These are phyloP conservation scores for Stratiomys singularior DNA, from an alignment of 2,888 invertebrate species.

Conservation along the genomic window DNA sequence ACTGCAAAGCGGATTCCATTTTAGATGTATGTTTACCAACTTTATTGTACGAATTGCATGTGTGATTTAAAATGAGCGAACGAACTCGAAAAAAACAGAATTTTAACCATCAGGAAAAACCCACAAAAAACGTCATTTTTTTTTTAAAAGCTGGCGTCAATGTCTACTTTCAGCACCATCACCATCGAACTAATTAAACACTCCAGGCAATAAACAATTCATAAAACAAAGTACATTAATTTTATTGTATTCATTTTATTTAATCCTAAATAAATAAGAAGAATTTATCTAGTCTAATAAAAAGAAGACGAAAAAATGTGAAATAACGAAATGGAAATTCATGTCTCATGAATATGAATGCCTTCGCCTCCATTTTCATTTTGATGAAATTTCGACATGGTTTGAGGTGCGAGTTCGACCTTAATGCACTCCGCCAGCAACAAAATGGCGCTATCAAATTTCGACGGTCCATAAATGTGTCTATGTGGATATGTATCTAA, in stretches of 20 bases:
- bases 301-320: too few species aligned
- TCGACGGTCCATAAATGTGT: not conserved
- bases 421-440: not conserved
- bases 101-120: slow-evolving; percentile 9
- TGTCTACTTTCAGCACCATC: not conserved
- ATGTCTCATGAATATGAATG: slow-evolving; percentile 15
- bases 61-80: not conserved
- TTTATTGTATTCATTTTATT: slow-evolving; percentile 15
- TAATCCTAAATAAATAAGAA: slow-evolving; percentile 11
- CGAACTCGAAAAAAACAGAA: not conserved
- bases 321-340: not conserved
- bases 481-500: not conserved
- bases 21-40: too few species aligned
- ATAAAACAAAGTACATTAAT: not conserved
- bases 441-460: slow-evolving; percentile 2
- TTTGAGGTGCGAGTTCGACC: too few species aligned
- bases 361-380: not conserved
- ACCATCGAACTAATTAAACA: not conserved
- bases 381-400: not conserved
- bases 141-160: slow-evolving; percentile 15
- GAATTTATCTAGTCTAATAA: slow-evolving; percentile 4
- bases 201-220: not conserved
- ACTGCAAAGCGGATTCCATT: too few species aligned
- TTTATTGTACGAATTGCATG: not conserved
- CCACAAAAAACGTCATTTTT: not conserved